Percentiles rank a stretch among this genome's conserved stretches.
Evolutionary conservation across 2,113 vertebrate genomes (phyloP).

Genomic region (Hyperoodon ampullatus): DNA sequence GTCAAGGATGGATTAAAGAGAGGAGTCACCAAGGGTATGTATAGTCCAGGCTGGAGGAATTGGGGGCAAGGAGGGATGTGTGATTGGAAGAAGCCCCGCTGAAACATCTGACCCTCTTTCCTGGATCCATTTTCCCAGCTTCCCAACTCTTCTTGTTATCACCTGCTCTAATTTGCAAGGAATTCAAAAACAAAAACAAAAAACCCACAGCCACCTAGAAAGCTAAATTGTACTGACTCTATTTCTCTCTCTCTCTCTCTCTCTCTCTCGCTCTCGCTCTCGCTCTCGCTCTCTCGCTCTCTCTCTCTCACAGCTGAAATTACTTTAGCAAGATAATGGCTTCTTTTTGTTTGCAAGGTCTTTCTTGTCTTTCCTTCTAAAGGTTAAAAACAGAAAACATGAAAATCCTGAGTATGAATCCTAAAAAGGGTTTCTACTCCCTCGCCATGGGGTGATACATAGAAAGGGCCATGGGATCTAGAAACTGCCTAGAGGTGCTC

Average conservation of each 20-base stretch:
- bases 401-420: conserved; percentile 60
- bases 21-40: background rate
- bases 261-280: background rate
- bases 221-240: conserved; percentile 21
- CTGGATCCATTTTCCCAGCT: background rate
- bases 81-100: background rate
- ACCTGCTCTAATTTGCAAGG: conserved; percentile 53
- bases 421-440: conserved; percentile 62
- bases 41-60: background rate
- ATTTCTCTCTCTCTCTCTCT: background rate
- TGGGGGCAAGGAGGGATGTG: background rate
- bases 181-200: background rate
- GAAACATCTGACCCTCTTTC: background rate
- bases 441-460: background rate
- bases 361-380: conserved; percentile 60
- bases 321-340: conserved; percentile 65
- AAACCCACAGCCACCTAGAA: background rate
- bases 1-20: background rate
- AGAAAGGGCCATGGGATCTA: conserved; percentile 53
- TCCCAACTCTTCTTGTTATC: background rate
- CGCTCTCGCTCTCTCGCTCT: background rate
- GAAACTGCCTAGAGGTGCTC: background rate
- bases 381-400: conserved; percentile 78
- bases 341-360: conserved; percentile 58
- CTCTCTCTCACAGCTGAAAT: conserved; percentile 62